Percentiles rank a stretch among this genome's conserved stretches.
Evolutionary conservation across 2,797 vertebrate genomes (phyloP).

Genomic region (Squalus acanthias): DNA sequence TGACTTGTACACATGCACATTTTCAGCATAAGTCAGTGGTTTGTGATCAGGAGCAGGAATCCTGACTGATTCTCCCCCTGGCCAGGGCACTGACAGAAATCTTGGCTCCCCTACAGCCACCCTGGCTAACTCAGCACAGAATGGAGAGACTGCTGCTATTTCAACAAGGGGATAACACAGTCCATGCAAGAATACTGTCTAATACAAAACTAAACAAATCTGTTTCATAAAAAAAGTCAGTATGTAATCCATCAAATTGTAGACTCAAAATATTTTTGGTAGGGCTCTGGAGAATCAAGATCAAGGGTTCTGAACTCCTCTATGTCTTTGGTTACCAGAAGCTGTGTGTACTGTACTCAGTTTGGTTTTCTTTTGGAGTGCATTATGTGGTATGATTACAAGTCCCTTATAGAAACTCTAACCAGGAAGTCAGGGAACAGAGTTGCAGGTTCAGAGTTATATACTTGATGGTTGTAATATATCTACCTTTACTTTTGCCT

Average conservation of each 20-base stretch:
- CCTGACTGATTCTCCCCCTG: background rate
- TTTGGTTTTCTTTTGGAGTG: background rate
- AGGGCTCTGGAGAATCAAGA: background rate
- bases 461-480: background rate
- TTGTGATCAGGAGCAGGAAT: background rate
- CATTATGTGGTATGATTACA: background rate
- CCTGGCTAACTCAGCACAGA: background rate
- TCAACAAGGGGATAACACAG: background rate
- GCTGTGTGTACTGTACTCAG: background rate
- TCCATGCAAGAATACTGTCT: background rate
- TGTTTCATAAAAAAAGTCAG: background rate
- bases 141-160: background rate
- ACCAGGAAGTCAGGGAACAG: background rate
- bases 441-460: background rate
- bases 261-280: background rate
- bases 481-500: background rate
- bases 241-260: background rate
- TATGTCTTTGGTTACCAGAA: background rate
- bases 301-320: background rate
- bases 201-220: background rate
- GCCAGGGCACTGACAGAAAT: background rate
- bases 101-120: background rate
- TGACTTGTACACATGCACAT: background rate
- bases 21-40: background rate
- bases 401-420: background rate